Evolutionary conservation across 2,888 invertebrate species (phyloP), one percentile per base, ranked within the genome.

Genomic region (Elysia crispata): DNA sequence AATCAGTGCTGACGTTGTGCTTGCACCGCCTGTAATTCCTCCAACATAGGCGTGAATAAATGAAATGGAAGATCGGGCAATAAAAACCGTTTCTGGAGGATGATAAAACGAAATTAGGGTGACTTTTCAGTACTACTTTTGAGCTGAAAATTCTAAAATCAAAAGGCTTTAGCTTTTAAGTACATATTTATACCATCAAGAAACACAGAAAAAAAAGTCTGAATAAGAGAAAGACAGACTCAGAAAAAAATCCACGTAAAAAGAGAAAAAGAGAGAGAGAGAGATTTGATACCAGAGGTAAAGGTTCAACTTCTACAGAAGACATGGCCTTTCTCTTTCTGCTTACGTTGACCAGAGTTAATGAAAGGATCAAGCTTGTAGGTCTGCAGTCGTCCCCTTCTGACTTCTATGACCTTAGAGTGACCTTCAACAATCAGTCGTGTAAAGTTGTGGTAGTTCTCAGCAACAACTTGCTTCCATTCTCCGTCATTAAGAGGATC

Each of bases 381-480:
- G 13, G 20, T 76, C 18, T 73, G 41, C n/a, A 85, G 81, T 57
- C 79, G 77, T 33, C 81, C 69, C 50, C 83, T 77, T 33, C 76
- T 72, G 20, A 82, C 76, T 18, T 78, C 75, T 15, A 86, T 83
- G 50, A 83, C 76, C 31, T 77, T 62, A 13, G 82, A 80, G 41
- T 80, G 79, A 15, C 81, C 80, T 18, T 64, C 78, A 15, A 83
- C 76, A 20, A 81, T 81, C 13, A 84, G 77, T 23, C 79, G 75
- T 41, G 84, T 84, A 28, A 76, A 79, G 60, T 81, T 79, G 76
- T 80, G 82, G 66, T 83, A 78, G 28, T 82, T 80, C 49, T 85
- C 82, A 1, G 82, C 83, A n/a, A 86, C 79, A 33, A 89, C 84
- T 77, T 90, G 90, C 70, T 89, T 86, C 90, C 90, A 90, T n/a